These are phyloP conservation scores for Tragelaphus strepsiceros DNA, from an alignment of 2,113 vertebrate genomes.

Conservation along the genomic window DNA sequence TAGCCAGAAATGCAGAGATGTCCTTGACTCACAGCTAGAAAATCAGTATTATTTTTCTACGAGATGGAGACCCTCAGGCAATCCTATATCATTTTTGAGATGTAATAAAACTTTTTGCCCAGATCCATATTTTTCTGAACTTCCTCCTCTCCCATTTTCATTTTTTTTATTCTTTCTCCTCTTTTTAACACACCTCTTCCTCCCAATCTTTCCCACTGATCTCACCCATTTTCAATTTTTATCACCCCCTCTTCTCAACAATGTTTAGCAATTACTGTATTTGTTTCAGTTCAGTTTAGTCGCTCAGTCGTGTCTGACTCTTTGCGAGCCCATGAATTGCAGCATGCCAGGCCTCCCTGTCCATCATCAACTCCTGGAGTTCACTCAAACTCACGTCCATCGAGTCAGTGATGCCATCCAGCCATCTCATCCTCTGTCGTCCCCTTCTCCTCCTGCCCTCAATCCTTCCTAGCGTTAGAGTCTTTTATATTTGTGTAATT, in stretches of 20 bases:
- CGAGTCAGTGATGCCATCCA: too few species aligned
- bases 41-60: neutral
- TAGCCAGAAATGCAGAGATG: neutral
- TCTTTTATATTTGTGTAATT: neutral
- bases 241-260: neutral
- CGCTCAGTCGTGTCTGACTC: rapidly evolving
- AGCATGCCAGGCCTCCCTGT: too few species aligned
- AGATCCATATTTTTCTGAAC: neutral
- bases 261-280: neutral
- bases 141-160: neutral
- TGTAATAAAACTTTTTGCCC: neutral
- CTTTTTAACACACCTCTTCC: neutral
- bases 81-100: neutral
- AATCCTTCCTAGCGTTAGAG: too few species aligned
- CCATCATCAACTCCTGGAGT: too few species aligned
- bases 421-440: too few species aligned
- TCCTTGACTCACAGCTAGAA: neutral
- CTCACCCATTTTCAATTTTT: neutral
- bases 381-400: too few species aligned
- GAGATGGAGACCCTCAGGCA: neutral
- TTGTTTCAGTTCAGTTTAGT: neutral
- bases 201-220: neutral
- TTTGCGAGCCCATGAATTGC: too few species aligned
- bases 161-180: neutral
- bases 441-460: too few species aligned